phyloP scores from a whole-genome alignment of 1,140 invertebrate genomes.

The Brachionus koreanus region DNA sequence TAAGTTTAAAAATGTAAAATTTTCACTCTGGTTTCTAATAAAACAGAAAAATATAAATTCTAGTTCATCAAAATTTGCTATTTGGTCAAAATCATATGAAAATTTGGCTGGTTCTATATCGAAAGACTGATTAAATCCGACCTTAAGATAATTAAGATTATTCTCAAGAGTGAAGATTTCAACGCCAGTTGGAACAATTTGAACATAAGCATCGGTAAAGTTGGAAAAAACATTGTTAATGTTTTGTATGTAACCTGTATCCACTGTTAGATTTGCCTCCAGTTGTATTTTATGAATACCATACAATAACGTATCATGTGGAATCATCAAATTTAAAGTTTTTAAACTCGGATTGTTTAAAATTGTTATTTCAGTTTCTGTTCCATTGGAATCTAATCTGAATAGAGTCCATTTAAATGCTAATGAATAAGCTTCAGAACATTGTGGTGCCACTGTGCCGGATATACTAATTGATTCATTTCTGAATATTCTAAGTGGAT shows the following conservation, averaged over 20 bases:
- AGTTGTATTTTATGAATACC: not conserved
- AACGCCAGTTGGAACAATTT: not conserved
- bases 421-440: not conserved
- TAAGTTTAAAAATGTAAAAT: not conserved
- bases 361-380: not conserved
- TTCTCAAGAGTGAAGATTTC: not conserved
- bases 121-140: not conserved
- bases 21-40: not conserved
- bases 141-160: not conserved
- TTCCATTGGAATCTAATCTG: not conserved
- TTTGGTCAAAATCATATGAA: slow-evolving; percentile 3
- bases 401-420: not conserved
- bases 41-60: not conserved
- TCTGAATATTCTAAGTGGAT: not conserved
- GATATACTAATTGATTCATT: not conserved
- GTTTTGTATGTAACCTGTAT: slow-evolving; percentile 15
- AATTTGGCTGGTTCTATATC: not conserved
- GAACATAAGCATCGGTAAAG: not conserved
- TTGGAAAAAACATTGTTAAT: not conserved
- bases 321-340: not conserved
- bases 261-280: not conserved
- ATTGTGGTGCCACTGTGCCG: not conserved
- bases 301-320: not conserved
- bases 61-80: not conserved
- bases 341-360: not conserved